Evolutionary conservation across 2,888 invertebrate species (phyloP).

Genomic region (Rhodophaea formosa): DNA sequence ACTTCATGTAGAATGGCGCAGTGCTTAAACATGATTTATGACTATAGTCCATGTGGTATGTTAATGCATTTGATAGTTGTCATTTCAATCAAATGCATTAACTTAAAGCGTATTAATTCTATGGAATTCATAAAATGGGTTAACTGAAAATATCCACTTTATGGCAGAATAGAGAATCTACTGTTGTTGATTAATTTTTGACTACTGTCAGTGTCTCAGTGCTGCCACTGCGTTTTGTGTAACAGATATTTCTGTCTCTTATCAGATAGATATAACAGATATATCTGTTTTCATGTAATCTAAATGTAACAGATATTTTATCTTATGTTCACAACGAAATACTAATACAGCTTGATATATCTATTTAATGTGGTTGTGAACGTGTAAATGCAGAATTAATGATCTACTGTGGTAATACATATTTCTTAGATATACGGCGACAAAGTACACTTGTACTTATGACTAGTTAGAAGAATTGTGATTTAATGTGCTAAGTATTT

Average conservation of each 20-base stretch:
- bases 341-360: constrained; percentile 28
- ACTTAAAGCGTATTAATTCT: not conserved
- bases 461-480: constrained; percentile 52
- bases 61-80: not conserved
- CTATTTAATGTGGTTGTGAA: constrained; percentile 59
- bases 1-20: no score
- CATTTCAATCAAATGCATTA: not conserved
- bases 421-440: constrained; percentile 37
- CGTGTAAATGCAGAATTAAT: constrained; percentile 41
- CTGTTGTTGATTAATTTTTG: no score
- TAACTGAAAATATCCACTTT: no score
- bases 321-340: constrained; percentile 56
- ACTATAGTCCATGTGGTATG: no score
- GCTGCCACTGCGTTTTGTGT: no score
- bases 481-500: constrained; percentile 47
- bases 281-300: not conserved
- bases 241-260: no score
- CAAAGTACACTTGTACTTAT: constrained; percentile 54
- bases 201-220: no score
- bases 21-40: no score
- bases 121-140: not conserved
- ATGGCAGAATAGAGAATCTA: no score
- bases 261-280: not conserved
- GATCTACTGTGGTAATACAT: constrained; percentile 40
- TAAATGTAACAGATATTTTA: constrained; percentile 20